A percentile compares a stretch with the other conserved stretches of the same genome.
Conservation (phyloP, 2,888 invertebrate genomes). For the Lasiommata megera region DNA sequence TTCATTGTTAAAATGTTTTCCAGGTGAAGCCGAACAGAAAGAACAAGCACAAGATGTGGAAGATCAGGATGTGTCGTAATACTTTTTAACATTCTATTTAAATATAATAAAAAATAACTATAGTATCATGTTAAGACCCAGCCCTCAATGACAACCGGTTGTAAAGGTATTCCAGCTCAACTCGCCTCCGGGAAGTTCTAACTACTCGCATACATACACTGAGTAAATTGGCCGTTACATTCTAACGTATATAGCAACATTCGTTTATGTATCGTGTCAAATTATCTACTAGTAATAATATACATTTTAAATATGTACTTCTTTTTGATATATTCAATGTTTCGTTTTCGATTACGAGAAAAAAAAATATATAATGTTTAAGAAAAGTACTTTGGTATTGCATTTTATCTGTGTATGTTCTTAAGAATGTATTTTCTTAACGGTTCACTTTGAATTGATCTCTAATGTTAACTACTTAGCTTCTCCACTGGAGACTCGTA, state of each 20-base stretch:
- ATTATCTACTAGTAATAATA: conserved; percentile 64
- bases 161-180: conserved; percentile 44
- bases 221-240: conserved; percentile 41
- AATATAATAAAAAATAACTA: conserved; percentile 75
- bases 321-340: conserved; percentile 65
- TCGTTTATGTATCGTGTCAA: conserved; percentile 64
- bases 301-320: conserved; percentile 64
- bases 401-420: conserved; percentile 71
- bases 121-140: conserved; percentile 77
- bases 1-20: neutral
- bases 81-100: conserved; percentile 64
- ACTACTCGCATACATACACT: conserved; percentile 28
- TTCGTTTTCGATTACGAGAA: conserved; percentile 68
- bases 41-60: conserved; percentile 96
- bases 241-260: conserved; percentile 35
- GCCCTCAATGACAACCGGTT: conserved; percentile 69
- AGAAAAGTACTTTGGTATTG: conserved; percentile 75
- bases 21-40: conserved; percentile 94
- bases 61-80: conserved; percentile 98
- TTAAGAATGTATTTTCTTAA: conserved; percentile 60
- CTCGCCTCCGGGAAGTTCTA: conserved; percentile 32
- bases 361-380: conserved; percentile 61
- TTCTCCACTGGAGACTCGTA: conserved; percentile 33
- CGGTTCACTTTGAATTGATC: conserved; percentile 53
- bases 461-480: conserved; percentile 45